Conservation (phyloP, 64 coral and sea anemone species). For the Montipora cactus region DNA sequence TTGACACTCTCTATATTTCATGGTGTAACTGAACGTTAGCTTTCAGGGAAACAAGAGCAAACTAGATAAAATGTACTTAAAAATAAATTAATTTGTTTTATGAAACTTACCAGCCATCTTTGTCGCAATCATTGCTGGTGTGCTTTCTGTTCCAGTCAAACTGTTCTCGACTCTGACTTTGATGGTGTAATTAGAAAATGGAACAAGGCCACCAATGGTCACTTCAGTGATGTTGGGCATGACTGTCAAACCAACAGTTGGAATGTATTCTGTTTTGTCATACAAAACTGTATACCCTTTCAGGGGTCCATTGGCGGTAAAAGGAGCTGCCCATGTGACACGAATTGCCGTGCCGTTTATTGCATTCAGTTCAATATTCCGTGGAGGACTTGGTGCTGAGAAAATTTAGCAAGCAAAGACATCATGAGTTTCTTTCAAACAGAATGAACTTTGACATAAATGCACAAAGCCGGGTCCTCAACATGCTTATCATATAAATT, state of each 20-base stretch:
- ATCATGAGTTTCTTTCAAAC: too few relatives aligned
- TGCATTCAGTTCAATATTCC: slow-evolving; percentile 17
- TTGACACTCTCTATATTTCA: too few relatives aligned
- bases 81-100: too few relatives aligned
- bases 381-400: slow-evolving; percentile 25
- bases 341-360: slow-evolving; percentile 49
- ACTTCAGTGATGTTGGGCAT: slow-evolving; percentile 29
- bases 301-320: slow-evolving; percentile 27
- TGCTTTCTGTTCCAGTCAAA: background rate
- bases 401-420: background rate
- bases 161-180: slow-evolving; percentile 28
- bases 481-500: too few relatives aligned
- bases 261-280: background rate
- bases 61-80: too few relatives aligned
- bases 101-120: slow-evolving; percentile 35
- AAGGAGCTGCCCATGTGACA: slow-evolving; percentile 42
- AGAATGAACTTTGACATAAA: background rate
- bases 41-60: too few relatives aligned
- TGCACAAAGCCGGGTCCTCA: background rate
- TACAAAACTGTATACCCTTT: slow-evolving; percentile 22
- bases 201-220: slow-evolving; percentile 43
- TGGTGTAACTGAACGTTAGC: too few relatives aligned
- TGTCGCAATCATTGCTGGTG: slow-evolving; percentile 5
- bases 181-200: slow-evolving; percentile 62
- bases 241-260: background rate